phyloP scores from a whole-genome alignment of 2,797 vertebrate species.

The Periophthalmus magnuspinnatus region DNA sequence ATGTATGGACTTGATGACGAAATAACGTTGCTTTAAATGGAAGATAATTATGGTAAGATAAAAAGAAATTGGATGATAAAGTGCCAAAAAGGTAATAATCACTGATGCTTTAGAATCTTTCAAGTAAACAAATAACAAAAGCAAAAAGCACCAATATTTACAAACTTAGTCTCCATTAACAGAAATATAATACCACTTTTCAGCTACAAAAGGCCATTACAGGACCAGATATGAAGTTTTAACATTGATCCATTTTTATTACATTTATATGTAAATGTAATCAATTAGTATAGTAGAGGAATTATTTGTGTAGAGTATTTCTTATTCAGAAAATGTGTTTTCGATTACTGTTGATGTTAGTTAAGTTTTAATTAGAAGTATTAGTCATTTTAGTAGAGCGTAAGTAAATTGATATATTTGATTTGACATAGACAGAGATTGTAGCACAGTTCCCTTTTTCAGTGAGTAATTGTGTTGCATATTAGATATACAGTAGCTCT shows the following conservation, averaged over 20 bases:
- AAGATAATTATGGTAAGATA: neutral
- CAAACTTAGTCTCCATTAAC: constrained; percentile 1
- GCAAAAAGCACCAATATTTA: constrained; percentile 22
- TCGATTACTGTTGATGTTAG: neutral
- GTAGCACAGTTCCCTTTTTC: constrained; percentile 7
- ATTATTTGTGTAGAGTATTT: neutral
- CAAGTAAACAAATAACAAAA: constrained; percentile 50
- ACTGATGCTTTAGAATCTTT: constrained; percentile 32
- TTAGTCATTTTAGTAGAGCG: constrained; percentile 7
- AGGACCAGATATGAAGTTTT: constrained; percentile 1
- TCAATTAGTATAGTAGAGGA: neutral
- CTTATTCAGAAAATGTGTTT: neutral
- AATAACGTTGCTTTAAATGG: neutral
- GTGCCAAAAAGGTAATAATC: neutral
- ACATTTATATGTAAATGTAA: neutral
- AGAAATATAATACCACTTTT: constrained; percentile 13
- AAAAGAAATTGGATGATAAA: neutral
- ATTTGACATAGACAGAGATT: constrained; percentile 1
- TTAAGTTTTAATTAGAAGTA: constrained; percentile 6
- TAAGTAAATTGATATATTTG: neutral
- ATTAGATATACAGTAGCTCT: neutral
- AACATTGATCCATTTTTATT: neutral
- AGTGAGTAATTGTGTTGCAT: constrained; percentile 2
- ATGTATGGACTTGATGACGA: neutral
- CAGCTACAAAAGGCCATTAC: constrained; percentile 6